Evolutionary conservation across 1,140 invertebrate genomes (phyloP), one percentile per base, ranked within the genome.

Genomic region (Luehdorfia chinensis): DNA sequence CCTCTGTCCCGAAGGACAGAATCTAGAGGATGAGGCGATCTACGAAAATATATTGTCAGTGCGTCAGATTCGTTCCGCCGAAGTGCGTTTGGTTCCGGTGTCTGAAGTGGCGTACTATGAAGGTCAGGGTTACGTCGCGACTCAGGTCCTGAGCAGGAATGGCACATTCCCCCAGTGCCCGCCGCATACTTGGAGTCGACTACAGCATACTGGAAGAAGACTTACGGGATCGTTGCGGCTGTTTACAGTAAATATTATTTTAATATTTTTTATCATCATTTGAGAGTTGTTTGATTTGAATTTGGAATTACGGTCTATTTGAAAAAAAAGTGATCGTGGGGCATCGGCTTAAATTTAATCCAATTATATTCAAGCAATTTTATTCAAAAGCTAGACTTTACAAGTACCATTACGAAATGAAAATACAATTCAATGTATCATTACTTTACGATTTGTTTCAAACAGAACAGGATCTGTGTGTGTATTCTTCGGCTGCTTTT

Each of bases 101-200:
- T 81, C 75, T 9, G 80, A 87, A 59, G 80, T 84, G 53, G 75
- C 71, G 33, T 81, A 79, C 67, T 83, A 78, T 55, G 75, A 77
- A 55, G 76, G 73, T 16, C 81, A 84, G 73, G 84, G 84, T 59
- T 86, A 87, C 67, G 81, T 84, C 48, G 77, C 84, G 13, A 78
- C 77, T 36, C 78, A 84, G 56, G 74, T 86, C 32, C 72, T 86
- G 34, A 85, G 85, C 56, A 68, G 77, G 32, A 87, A 85, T 46
- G 84, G 86, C 31, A 88, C 86, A 19, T 88, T 88, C 54, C 86
- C 87, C 2, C 87, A 87, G 53, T 86, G 83, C 31, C 70, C 84
- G 2, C 78, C 79, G 13, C 73, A 79, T 48, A 81, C 75, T 1
- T 81, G 73, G 78, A 77, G 74, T 36, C 72, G 79, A 0, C 57